Conservation (phyloP, 2,113 vertebrate genomes). For the Nipponia nippon region DNA sequence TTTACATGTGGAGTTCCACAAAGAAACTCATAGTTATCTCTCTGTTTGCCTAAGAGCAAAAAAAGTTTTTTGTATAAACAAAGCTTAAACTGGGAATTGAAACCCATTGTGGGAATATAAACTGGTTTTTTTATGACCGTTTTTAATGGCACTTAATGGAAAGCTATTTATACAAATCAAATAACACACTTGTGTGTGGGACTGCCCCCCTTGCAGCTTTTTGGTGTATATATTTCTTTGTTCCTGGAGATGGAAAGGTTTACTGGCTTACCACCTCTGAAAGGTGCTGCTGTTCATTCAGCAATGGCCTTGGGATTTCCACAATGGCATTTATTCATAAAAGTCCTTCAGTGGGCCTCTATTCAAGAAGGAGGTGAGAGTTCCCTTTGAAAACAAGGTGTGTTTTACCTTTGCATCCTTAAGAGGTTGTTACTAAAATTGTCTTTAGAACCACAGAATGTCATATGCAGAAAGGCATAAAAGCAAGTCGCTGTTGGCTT, state of each 20-base stretch:
- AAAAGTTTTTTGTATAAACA: background rate
- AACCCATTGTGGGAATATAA: background rate
- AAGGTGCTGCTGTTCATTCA: background rate
- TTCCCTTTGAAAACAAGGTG: background rate
- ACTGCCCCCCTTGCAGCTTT: background rate
- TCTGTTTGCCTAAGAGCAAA: background rate
- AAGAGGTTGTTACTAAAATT: background rate
- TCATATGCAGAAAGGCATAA: background rate
- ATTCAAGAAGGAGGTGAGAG: background rate
- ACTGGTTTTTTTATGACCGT: background rate
- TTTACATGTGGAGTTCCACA: background rate
- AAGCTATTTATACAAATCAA: background rate
- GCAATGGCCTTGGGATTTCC: background rate
- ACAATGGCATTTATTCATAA: background rate
- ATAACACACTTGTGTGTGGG: background rate
- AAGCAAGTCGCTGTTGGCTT: background rate
- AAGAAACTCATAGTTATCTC: background rate
- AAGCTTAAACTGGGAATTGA: background rate
- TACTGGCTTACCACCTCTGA: background rate
- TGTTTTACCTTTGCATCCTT: background rate
- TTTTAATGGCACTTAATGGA: background rate
- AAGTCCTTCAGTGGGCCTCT: background rate
- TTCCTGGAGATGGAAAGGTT: background rate
- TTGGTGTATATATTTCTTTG: background rate
- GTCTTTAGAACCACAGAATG: background rate